A percentile compares a stretch with the other conserved stretches of the same genome.
phyloP scores from a whole-genome alignment of 2,888 invertebrate genomes.

The Hirudinaria manillensis region DNA sequence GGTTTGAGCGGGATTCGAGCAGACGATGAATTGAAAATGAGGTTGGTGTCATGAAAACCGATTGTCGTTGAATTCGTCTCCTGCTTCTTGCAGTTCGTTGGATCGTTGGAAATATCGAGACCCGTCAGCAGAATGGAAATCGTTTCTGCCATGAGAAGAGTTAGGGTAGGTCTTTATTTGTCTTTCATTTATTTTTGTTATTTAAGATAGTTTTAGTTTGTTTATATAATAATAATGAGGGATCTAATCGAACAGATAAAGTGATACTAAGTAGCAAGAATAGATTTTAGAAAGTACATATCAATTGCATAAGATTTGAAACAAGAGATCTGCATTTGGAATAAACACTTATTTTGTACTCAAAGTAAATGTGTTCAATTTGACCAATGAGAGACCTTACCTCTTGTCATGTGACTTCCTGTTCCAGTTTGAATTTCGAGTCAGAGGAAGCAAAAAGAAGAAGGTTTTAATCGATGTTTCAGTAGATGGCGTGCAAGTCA shows the following conservation, averaged over 20 bases:
- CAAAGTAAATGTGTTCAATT: no score
- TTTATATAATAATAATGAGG: neutral
- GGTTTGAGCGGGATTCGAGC: neutral
- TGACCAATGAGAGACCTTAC: no score
- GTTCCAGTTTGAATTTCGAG: slow-evolving; percentile 94
- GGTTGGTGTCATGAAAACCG: neutral
- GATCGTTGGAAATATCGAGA: slow-evolving; percentile 90
- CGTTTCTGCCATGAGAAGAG: slow-evolving; percentile 95
- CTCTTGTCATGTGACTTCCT: slow-evolving; percentile 11
- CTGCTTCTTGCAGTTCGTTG: slow-evolving; percentile 81
- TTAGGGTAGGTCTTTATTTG: slow-evolving; percentile 74
- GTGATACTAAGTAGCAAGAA: no score
- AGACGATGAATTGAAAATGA: neutral
- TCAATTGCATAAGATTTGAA: no score
- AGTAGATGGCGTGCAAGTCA: slow-evolving; percentile 86
- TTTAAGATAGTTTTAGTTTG: neutral
- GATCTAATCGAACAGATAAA: no score
- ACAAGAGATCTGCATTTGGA: no score
- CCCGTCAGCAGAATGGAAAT: slow-evolving; percentile 95
- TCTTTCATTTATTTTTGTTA: neutral
- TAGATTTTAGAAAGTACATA: no score
- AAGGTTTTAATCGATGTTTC: slow-evolving; percentile 92
- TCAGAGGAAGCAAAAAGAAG: slow-evolving; percentile 92
- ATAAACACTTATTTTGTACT: no score
- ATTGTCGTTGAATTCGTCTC: neutral